Evolutionary conservation across 2,113 vertebrate genomes (phyloP).

Genomic region (Macrotus californicus): DNA sequence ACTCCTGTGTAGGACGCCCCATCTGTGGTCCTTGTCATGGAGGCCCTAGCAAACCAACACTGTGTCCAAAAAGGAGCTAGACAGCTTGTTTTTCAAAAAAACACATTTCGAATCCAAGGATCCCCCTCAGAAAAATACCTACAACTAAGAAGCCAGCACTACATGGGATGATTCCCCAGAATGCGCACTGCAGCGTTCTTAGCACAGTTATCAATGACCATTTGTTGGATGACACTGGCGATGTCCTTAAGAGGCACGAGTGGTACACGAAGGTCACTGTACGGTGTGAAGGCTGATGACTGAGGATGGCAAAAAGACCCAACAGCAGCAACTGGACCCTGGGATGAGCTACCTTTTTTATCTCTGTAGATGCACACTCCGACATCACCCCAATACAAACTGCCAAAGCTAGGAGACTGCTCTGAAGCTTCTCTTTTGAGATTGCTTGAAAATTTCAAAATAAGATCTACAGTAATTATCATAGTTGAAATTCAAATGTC

Average conservation of each 20-base stretch:
- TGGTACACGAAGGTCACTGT: neutral
- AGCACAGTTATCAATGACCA: neutral
- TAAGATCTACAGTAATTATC: constrained; percentile 31
- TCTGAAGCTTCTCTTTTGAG: neutral
- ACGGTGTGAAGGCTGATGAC: neutral
- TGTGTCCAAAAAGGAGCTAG: neutral
- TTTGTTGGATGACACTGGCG: neutral
- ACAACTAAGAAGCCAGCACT: neutral
- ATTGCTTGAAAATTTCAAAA: constrained; percentile 32
- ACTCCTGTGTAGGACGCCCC: neutral
- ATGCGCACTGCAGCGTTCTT: neutral
- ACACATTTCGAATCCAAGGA: neutral
- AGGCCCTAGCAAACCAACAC: neutral
- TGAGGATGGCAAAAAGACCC: neutral
- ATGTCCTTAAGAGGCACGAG: neutral
- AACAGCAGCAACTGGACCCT: neutral
- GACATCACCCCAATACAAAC: neutral
- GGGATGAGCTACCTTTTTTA: neutral
- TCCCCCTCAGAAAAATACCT: neutral
- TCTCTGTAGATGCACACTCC: neutral
- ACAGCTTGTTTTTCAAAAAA: neutral
- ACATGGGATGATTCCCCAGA: neutral
- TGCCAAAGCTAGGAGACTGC: neutral
- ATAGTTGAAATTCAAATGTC: constrained; percentile 6
- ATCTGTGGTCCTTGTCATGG: neutral